These are phyloP conservation scores for Actinopyga echinites DNA, from an alignment of 53 echinoderm and acorn worm species.

Conservation along the genomic window DNA sequence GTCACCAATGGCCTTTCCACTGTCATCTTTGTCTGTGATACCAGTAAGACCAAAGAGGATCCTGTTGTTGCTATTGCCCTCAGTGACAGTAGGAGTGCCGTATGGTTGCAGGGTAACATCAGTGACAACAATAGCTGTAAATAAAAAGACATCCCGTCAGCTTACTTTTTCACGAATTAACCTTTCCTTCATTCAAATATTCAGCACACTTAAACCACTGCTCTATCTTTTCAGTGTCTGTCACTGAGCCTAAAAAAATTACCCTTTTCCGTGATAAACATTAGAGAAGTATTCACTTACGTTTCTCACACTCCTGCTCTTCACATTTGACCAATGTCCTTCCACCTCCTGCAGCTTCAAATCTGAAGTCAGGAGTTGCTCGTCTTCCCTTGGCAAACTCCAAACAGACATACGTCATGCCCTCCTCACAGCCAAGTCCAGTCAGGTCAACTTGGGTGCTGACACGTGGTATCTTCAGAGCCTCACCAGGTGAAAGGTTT, in stretches of 20 bases:
- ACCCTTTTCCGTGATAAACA: no score
- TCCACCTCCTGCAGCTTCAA: constrained; percentile 49
- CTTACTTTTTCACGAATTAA: no score
- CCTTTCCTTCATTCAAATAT: no score
- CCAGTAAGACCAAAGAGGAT: constrained; percentile 68
- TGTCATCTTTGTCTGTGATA: constrained; percentile 59
- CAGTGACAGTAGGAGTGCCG: constrained; percentile 49
- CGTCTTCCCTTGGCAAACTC: constrained; percentile 86
- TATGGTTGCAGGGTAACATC: constrained; percentile 33
- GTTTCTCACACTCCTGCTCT: constrained; percentile 80
- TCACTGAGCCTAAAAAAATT: no score
- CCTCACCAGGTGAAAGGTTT: constrained; percentile 50
- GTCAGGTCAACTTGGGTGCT: constrained; percentile 68
- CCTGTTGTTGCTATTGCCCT: constrained; percentile 65
- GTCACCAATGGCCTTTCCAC: constrained; percentile 68
- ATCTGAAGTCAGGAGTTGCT: constrained; percentile 80
- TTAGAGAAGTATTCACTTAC: constrained; percentile 47
- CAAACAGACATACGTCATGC: constrained; percentile 77
- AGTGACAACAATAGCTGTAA: constrained; percentile 55
- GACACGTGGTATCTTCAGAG: constrained; percentile 53
- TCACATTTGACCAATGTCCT: constrained; percentile 70
- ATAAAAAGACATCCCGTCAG: background rate
- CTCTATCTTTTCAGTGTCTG: no score
- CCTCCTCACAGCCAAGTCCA: constrained; percentile 78
- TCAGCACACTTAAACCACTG: no score